These are phyloP conservation scores for Diachrysia chrysitis DNA, from an alignment of 2,888 invertebrate species.

Conservation along the genomic window DNA sequence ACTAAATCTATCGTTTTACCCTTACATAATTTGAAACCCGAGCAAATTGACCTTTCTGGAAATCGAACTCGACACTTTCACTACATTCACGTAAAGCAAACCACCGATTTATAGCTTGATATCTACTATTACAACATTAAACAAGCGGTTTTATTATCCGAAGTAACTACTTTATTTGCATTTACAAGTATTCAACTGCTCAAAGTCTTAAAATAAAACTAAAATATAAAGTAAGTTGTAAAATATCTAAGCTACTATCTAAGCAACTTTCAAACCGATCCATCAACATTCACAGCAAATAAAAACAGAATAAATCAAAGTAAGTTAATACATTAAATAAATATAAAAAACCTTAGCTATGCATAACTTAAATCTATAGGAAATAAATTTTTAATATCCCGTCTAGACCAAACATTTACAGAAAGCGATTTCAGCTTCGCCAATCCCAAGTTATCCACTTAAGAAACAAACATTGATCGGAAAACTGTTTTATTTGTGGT, in stretches of 20 bases:
- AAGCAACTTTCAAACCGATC: constrained; percentile 17
- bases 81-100: not conserved
- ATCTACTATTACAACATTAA: not conserved
- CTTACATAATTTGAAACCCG: constrained; percentile 1
- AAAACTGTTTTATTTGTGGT: constrained; percentile 78
- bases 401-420: constrained; percentile 84
- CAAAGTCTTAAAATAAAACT: not conserved
- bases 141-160: not conserved
- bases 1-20: not conserved
- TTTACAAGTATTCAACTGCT: not conserved
- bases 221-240: not conserved
- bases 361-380: constrained; percentile 76
- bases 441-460: constrained; percentile 81
- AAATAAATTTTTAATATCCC: constrained; percentile 84
- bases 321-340: constrained; percentile 16
- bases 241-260: constrained; percentile 11
- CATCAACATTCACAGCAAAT: constrained; percentile 7
- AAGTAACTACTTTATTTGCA: not conserved
- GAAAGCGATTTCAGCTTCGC: constrained; percentile 76
- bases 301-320: constrained; percentile 15
- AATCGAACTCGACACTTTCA: not conserved
- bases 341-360: constrained; percentile 52
- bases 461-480: constrained; percentile 75
- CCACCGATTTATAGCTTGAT: not conserved
- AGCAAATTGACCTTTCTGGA: not conserved